Conservation (phyloP, 2,113 vertebrate species). For the Etia nguti region DNA sequence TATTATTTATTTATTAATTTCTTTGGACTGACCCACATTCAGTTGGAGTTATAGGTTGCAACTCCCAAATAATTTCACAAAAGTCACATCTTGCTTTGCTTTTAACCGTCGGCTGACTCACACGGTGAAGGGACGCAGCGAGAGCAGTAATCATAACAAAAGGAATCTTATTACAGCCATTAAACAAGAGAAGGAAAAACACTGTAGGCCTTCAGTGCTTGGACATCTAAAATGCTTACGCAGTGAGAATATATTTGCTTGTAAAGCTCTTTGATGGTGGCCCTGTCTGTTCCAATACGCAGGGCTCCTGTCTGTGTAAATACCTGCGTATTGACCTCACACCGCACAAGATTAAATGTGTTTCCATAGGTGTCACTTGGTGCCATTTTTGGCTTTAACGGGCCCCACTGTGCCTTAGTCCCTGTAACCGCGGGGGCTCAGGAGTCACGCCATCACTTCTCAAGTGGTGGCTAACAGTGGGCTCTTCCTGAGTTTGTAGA, state of each 20-base stretch:
- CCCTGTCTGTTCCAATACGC: conserved; percentile 49
- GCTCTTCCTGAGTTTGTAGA: conserved; percentile 37
- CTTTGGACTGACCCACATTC: background rate
- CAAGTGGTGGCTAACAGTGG: conserved; percentile 11
- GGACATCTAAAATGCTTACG: conserved; percentile 57
- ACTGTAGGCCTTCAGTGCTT: conserved; percentile 37
- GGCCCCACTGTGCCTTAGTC: conserved; percentile 34
- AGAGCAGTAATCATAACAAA: conserved; percentile 60
- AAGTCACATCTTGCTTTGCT: background rate
- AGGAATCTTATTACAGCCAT: conserved; percentile 63
- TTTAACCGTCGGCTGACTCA: background rate
- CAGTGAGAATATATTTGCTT: conserved; percentile 66
- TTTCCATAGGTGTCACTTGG: conserved; percentile 65
- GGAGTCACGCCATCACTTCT: conserved; percentile 39
- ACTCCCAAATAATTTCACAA: background rate
- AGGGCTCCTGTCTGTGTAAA: conserved; percentile 63
- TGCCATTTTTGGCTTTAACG: conserved; percentile 49
- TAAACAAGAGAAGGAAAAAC: conserved; percentile 62
- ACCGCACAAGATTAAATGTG: conserved; percentile 56
- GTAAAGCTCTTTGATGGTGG: conserved; percentile 73
- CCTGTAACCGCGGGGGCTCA: conserved; percentile 26
- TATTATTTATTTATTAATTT: fast-evolving
- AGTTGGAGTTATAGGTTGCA: background rate
- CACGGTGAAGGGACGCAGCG: background rate
- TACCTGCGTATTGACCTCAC: conserved; percentile 56